Base-by-base conservation (phyloP, 2,888 invertebrate species). In the Sesia bembeciformis region DNA sequence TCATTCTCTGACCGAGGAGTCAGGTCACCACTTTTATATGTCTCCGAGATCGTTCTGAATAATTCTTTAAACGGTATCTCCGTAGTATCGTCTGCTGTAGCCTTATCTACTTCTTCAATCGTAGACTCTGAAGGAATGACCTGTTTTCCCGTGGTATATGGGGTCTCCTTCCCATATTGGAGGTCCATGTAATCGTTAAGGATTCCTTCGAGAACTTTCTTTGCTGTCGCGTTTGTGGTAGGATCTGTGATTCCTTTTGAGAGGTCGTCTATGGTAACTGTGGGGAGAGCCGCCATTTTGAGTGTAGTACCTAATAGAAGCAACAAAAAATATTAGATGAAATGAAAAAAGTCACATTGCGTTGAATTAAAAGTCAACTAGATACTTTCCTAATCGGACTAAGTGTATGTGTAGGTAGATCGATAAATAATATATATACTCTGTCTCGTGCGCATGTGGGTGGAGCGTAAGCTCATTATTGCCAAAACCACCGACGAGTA, bases 101-200 rank as follows among this genome's bases (percentile, higher is more conserved):
- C 77, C 3, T 60, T 64, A 41, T 83, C 75, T 0, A 88, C 75
- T 39, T 87, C 83, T 3, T 70, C 68, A 38, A 83, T 67, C 0
- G 75, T 73, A 0, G 74, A 60, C 0, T 72, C 81, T 0, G 65
- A 53, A 0, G 88, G 88, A 0, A 88, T 8, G 0, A 88, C 77
- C 53, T 75, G 76, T 57, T 85, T 72, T 4, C 88, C 88, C 2
- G 84, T 85, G 0, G 88, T 87, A 65, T 84, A 88, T 0, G 82
- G 81, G 3, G 86, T 88, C 53, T 77, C 76, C 57, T 82, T 83
- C 0, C 70, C 81, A 50, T 79, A 85, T 40, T 81, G 81, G 0
- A 88, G 67, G 57, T 86, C 85, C 87, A 88, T 86, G 66, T 67
- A 84, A 60, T 88, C 88, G 46, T 85, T 84, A 0, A 88, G 69